Conservation (phyloP, 2,888 invertebrate genomes). For the Sclerodermus sp. region DNA sequence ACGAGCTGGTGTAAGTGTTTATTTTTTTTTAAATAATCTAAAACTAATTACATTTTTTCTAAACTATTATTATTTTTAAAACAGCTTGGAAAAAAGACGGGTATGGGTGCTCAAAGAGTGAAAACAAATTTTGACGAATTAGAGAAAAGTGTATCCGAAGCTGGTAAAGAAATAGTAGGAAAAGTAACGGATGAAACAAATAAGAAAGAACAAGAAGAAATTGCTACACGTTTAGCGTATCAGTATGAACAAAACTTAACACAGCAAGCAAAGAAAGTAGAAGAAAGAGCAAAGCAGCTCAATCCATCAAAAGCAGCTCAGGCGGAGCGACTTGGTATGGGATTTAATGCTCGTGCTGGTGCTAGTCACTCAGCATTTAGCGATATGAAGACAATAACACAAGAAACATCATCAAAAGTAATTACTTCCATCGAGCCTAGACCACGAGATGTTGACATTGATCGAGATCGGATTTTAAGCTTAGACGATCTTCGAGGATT, state of each 20-base stretch:
- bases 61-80: conserved; percentile 13
- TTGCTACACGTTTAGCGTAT: conserved; percentile 73
- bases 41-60: conserved; percentile 5
- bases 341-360: conserved; percentile 67
- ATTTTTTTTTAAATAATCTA: conserved; percentile 6
- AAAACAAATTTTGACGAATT: conserved; percentile 93
- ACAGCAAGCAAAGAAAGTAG: conserved; percentile 69
- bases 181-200: conserved; percentile 56
- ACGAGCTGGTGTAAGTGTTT: conserved; percentile 68
- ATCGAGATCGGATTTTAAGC: conserved; percentile 29
- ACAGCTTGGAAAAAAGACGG: conserved; percentile 80
- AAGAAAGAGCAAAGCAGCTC: conserved; percentile 70
- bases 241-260: conserved; percentile 67
- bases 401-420: conserved; percentile 64
- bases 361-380: conserved; percentile 84
- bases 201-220: conserved; percentile 71
- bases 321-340: conserved; percentile 93
- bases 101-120: conserved; percentile 92
- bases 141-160: conserved; percentile 85
- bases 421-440: conserved; percentile 39
- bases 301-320: conserved; percentile 86
- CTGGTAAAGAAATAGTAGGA: conserved; percentile 57
- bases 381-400: conserved; percentile 91
- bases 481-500: conserved; percentile 51
- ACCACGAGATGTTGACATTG: conserved; percentile 36